Conservation (phyloP, 53 echinoderm and acorn worm genomes). For the Zoroaster sp. region DNA sequence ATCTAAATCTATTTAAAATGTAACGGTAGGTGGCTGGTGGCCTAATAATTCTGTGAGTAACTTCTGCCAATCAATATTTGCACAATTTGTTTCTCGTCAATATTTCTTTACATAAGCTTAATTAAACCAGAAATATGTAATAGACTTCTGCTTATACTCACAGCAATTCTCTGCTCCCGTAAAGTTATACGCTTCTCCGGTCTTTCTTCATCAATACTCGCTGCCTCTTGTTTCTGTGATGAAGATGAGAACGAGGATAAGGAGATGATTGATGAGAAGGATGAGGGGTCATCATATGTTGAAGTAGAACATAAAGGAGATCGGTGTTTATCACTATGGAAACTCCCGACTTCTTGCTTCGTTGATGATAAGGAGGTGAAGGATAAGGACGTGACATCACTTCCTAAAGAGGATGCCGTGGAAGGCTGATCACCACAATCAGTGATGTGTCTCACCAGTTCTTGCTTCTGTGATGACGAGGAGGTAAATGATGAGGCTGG, state of each 20-base stretch:
- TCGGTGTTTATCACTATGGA: too few relatives aligned
- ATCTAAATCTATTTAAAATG: too few relatives aligned
- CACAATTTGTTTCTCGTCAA: too few relatives aligned
- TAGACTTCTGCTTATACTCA: too few relatives aligned
- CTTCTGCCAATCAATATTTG: too few relatives aligned
- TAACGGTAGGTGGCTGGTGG: too few relatives aligned
- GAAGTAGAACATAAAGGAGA: too few relatives aligned
- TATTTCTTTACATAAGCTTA: too few relatives aligned
- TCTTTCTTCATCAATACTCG: background rate
- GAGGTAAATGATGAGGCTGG: background rate
- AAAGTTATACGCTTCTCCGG: background rate
- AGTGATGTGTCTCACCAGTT: background rate
- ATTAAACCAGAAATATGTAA: too few relatives aligned
- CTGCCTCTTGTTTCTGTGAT: background rate
- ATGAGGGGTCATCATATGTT: too few relatives aligned
- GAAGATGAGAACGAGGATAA: background rate
- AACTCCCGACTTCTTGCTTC: background rate
- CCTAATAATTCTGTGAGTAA: too few relatives aligned
- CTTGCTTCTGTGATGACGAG: background rate
- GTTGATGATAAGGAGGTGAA: background rate
- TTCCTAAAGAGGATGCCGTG: background rate
- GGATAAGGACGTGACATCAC: background rate
- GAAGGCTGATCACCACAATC: background rate
- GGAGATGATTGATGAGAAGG: background rate
- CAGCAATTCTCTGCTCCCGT: background rate